Evolutionary conservation across 2,113 vertebrate genomes (phyloP).

Genomic region (Sciurus niger): DNA sequence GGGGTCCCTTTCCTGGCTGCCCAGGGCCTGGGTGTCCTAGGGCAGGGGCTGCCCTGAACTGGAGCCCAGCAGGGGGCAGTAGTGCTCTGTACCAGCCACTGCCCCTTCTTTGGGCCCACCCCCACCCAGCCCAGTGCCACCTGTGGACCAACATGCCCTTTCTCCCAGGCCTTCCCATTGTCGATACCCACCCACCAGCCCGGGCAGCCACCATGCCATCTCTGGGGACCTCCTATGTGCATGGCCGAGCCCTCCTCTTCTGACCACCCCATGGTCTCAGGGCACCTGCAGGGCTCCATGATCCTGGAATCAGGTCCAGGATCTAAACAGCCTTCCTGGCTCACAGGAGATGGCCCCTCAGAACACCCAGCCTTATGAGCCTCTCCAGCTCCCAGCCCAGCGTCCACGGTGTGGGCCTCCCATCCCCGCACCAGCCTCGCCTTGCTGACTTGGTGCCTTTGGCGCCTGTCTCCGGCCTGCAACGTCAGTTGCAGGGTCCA

Average conservation of each 20-base stretch:
- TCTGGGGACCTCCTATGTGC: not conserved
- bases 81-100: not conserved
- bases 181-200: not conserved
- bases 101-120: rapidly evolving
- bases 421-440: not conserved
- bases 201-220: too few relatives aligned
- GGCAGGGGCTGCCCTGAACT: not conserved
- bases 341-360: not conserved
- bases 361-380: not conserved
- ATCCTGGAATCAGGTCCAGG: not conserved
- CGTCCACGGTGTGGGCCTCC: not conserved
- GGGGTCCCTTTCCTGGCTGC: not conserved
- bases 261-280: too few relatives aligned
- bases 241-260: not conserved
- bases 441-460: not conserved
- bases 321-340: not conserved
- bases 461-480: not conserved
- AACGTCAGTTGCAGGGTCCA: not conserved
- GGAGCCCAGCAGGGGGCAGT: not conserved
- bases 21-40: too few relatives aligned
- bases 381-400: too few relatives aligned
- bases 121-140: rapidly evolving
- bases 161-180: not conserved
- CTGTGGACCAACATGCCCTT: too few relatives aligned
- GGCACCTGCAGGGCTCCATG: too few relatives aligned